Evolutionary conservation across 2,888 invertebrate species (phyloP), one percentile per base, ranked within the genome.

Genomic region (Nesidiocoris tenuis): DNA sequence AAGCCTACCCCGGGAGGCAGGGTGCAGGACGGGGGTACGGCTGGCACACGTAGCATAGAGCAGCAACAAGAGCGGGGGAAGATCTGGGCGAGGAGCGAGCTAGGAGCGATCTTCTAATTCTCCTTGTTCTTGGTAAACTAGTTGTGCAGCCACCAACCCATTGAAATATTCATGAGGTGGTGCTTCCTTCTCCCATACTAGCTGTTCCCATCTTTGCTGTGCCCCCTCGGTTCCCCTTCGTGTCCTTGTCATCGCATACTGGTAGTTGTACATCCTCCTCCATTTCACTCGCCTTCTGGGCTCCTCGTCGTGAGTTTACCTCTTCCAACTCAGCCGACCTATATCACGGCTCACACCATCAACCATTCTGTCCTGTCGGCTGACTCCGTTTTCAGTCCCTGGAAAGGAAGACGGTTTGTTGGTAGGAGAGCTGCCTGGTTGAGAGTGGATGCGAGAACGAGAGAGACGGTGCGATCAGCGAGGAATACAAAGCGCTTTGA

Each of bases 161-260:
- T 64, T 64, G 64, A 64, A 65, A 65, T 65, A 65, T 65, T 65
- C 65, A 65, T 65, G 65, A 65, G 65, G 23, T 2, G 22, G 3
- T 7, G n/a, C 65, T 39, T 65, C 65, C 54, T 25, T 17, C 5
- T 12, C 25, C 17, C n/a, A n/a, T n/a, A 2, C 64, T 64, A 22
- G 9, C 23, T 22, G 64, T 22, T 64, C 64, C 23, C 23, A 64
- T 64, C 39, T 3, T 23, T 19, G 23, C 64, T 65, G 1, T 19
- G 19, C 64, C 64, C 23, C 21, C 39, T 24, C 24, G 7, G 5
- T 3, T 39, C 39, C 12, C 12, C 12, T 12, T 3, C 39, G 39
- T 39, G 39, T 39, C 39, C 39, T 39, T 39, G 39, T 39, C 39
- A 39, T 39, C 39, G 39, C 39, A 39, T 39, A 39, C 39, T 39